These are phyloP conservation scores for Actinia tenebrosa DNA, from an alignment of 64 coral and sea anemone genomes.

Conservation along the genomic window DNA sequence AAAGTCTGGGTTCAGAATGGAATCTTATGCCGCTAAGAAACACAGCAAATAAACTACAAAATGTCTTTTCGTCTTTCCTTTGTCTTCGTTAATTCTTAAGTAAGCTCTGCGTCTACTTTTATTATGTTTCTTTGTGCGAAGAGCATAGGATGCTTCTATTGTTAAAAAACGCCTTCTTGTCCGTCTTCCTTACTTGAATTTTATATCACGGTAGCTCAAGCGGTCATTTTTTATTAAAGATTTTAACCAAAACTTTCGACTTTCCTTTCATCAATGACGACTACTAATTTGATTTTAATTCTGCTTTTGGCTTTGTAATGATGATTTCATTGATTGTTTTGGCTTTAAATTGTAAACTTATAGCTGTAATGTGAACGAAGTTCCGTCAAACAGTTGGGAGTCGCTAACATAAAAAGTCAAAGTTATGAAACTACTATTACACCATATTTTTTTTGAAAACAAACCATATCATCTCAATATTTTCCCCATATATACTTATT, in stretches of 20 bases:
- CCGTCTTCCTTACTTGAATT: neutral
- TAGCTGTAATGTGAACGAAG: neutral
- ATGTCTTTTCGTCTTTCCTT: neutral
- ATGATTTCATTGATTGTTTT: neutral
- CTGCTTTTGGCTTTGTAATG: neutral
- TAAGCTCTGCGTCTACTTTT: neutral
- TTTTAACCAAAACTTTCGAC: neutral
- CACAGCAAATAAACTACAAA: neutral
- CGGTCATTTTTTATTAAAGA: neutral
- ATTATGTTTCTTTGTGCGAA: neutral
- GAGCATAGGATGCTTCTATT: neutral
- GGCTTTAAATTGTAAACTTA: neutral
- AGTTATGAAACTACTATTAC: neutral
- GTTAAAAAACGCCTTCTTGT: neutral
- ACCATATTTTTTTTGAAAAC: neutral
- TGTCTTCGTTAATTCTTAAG: neutral
- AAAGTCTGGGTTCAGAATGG: no score
- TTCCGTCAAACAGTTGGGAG: neutral
- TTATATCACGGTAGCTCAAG: neutral
- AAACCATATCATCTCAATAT: neutral
- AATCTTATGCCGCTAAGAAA: neutral
- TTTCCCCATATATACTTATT: neutral
- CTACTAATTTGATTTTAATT: constrained; percentile 14
- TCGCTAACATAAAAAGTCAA: neutral
- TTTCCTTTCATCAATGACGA: neutral